These are phyloP conservation scores for Mus spicilegus DNA, from an alignment of 2,113 vertebrate genomes.

Conservation along the genomic window DNA sequence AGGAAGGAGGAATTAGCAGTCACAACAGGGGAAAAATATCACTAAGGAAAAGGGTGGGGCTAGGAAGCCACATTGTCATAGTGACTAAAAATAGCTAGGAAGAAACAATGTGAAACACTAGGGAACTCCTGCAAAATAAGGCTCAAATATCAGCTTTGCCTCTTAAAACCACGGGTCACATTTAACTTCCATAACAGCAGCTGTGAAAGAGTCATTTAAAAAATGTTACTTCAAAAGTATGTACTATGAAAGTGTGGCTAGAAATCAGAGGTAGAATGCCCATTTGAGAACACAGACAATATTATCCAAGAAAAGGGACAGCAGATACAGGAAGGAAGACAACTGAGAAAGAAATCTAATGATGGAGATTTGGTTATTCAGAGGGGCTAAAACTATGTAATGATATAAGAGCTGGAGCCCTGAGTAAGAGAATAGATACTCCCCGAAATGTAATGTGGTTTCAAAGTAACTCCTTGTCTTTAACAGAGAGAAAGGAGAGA, in stretches of 20 bases:
- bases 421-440: neutral
- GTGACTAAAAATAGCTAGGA: neutral
- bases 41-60: neutral
- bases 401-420: neutral
- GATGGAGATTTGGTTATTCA: constrained; percentile 5
- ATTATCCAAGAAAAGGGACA: neutral
- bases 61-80: neutral
- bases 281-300: neutral
- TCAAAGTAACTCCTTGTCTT: neutral
- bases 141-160: neutral
- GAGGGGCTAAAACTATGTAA: neutral
- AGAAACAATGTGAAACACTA: neutral
- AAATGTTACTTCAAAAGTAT: neutral
- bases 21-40: neutral
- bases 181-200: neutral
- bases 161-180: neutral
- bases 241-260: neutral
- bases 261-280: neutral
- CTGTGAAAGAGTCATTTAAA: neutral
- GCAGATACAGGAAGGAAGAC: neutral
- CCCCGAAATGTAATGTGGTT: neutral
- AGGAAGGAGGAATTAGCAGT: neutral
- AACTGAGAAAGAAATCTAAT: neutral
- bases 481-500: constrained; percentile 9
- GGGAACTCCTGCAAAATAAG: neutral